phyloP scores from a whole-genome alignment of 1,140 invertebrate genomes.

The Neodiprion virginianus region DNA sequence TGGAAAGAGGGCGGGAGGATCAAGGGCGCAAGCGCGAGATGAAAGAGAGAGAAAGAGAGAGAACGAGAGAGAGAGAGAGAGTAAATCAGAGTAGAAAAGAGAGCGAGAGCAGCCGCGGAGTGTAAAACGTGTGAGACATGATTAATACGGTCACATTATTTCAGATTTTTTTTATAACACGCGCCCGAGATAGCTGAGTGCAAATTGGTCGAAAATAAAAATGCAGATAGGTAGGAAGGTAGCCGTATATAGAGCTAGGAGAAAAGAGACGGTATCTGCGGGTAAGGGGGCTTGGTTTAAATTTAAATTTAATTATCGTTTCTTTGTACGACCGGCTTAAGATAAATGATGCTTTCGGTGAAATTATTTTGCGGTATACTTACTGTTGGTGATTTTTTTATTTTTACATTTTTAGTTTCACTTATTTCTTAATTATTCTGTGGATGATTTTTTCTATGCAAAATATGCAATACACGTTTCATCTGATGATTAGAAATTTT shows the following conservation, averaged over 20 bases:
- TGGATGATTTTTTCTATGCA: no score
- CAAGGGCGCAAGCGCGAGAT: slow-evolving; percentile 33
- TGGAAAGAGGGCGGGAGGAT: slow-evolving; percentile 23
- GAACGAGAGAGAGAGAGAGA: background rate
- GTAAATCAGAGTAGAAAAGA: no score
- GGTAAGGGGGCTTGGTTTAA: slow-evolving; percentile 31
- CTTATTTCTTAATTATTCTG: no score
- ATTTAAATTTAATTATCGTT: slow-evolving; percentile 54
- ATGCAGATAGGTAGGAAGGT: slow-evolving; percentile 28
- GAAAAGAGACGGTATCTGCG: slow-evolving; percentile 18
- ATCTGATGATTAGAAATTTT: no score
- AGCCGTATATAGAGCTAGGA: slow-evolving; percentile 20
- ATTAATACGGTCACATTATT: slow-evolving; percentile 58
- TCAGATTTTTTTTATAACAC: slow-evolving; percentile 48
- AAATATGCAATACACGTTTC: no score
- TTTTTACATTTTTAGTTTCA: no score
- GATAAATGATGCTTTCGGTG: slow-evolving; percentile 38
- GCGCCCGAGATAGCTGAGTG: slow-evolving; percentile 36
- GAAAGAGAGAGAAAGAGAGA: slow-evolving; percentile 9
- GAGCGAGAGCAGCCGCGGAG: no score
- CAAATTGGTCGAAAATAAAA: slow-evolving; percentile 60
- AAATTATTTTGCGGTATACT: no score
- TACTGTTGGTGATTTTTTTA: no score
- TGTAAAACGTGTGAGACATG: slow-evolving; percentile 38
- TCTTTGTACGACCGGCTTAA: slow-evolving; percentile 36